Evolutionary conservation across 2,113 vertebrate species (phyloP).

Genomic region (Eptesicus fuscus): DNA sequence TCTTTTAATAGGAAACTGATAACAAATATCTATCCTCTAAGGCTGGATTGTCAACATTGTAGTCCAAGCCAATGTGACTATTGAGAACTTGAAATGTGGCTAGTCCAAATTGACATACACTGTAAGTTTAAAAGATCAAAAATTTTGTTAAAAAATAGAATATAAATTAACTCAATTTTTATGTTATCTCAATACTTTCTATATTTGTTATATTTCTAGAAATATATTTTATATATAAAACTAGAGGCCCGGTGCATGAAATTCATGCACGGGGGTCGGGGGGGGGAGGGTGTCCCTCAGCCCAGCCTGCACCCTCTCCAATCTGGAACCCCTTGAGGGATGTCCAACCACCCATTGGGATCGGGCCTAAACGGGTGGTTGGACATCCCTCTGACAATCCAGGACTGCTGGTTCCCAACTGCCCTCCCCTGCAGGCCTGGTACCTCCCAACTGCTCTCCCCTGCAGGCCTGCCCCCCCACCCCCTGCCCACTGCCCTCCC

Average conservation of each 20-base stretch:
- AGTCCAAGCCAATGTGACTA: not conserved
- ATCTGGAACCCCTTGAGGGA: too few relatives aligned
- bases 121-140: not conserved
- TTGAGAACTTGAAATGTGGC: not conserved
- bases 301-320: too few relatives aligned
- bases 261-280: too few relatives aligned
- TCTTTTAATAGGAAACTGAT: not conserved
- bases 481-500: too few relatives aligned
- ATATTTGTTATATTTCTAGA: not conserved
- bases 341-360: too few relatives aligned
- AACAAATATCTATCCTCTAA: not conserved
- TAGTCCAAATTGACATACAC: not conserved
- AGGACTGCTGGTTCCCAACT: too few relatives aligned
- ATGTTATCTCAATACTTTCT: not conserved
- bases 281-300: too few relatives aligned
- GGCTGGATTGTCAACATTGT: not conserved
- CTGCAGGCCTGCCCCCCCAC: too few relatives aligned
- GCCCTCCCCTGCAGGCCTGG: too few relatives aligned
- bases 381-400: too few relatives aligned
- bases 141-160: not conserved
- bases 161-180: not conserved
- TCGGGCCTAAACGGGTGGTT: too few relatives aligned
- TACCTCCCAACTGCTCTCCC: too few relatives aligned
- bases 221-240: not conserved
- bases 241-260: not conserved